Evolutionary conservation across 2,888 invertebrate genomes (phyloP).

Genomic region (Melanophora roralis): DNA sequence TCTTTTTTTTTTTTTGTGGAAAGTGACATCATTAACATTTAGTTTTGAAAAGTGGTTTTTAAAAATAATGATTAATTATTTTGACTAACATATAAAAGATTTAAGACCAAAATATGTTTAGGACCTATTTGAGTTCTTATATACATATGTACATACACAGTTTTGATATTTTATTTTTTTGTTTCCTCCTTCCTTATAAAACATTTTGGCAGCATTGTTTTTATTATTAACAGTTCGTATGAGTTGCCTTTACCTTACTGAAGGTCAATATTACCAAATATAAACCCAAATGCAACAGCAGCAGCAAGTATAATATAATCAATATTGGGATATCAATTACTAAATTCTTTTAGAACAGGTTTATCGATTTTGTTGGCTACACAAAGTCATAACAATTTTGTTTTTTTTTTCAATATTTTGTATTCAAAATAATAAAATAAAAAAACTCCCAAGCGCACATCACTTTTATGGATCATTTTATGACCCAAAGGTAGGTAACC

Average conservation of each 20-base stretch:
- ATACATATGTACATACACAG: no score
- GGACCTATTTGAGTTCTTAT: no score
- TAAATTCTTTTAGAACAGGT: conserved; percentile 63
- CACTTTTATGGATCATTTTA: conserved; percentile 49
- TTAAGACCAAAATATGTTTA: no score
- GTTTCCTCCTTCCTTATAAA: neutral
- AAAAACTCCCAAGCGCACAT: conserved; percentile 29
- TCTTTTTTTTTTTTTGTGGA: conserved; percentile 16
- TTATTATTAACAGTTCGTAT: neutral
- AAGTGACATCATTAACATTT: conserved; percentile 54
- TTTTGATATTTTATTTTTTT: neutral
- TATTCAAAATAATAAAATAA: neutral
- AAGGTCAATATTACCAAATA: conserved; percentile 16
- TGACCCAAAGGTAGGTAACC: conserved; percentile 50
- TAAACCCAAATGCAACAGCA: neutral
- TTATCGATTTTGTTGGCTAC: conserved; percentile 38
- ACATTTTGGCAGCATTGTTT: neutral
- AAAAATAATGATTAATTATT: conserved; percentile 40
- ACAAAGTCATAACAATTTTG: conserved; percentile 35
- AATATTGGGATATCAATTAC: conserved; percentile 63
- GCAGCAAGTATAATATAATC: conserved; percentile 17
- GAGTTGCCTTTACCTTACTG: neutral
- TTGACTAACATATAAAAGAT: neutral
- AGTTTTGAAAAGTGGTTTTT: conserved; percentile 21
- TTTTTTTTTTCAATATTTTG: conserved; percentile 2